phyloP scores from a whole-genome alignment of 1,140 invertebrate genomes.

The Ooceraea biroi region DNA sequence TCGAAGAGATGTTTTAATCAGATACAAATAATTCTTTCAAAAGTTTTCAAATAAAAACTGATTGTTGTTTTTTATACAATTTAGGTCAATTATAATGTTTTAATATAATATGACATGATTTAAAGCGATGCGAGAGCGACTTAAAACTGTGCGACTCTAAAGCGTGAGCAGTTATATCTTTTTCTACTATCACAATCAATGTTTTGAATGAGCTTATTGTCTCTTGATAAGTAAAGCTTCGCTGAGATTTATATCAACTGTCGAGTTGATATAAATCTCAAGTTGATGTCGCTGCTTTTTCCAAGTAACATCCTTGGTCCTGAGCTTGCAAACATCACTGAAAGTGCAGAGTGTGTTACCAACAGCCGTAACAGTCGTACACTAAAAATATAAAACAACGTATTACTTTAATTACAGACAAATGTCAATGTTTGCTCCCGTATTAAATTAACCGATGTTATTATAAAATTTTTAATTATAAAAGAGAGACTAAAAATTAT shows the following conservation, averaged over 20 bases:
- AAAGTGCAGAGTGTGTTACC: constrained; percentile 1
- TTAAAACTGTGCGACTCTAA: neutral
- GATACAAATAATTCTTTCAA: neutral
- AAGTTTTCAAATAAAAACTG: neutral
- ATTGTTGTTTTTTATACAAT: neutral
- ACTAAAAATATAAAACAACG: too few species aligned
- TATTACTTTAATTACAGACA: too few species aligned
- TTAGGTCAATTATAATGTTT: too few species aligned
- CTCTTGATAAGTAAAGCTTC: neutral
- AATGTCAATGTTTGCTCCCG: too few species aligned
- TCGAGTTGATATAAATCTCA: too few species aligned
- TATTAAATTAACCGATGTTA: too few species aligned
- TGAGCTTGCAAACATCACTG: constrained; percentile 9
- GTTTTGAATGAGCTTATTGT: constrained; percentile 1
- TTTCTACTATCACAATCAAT: neutral
- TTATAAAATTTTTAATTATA: too few species aligned
- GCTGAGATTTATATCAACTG: constrained; percentile 12
- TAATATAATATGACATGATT: neutral
- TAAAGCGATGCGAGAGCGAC: neutral
- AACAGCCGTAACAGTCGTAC: neutral
- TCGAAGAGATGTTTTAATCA: neutral
- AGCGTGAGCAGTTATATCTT: neutral
- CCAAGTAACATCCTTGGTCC: neutral
- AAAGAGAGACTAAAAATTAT: too few species aligned
- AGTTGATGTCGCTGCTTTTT: constrained; percentile 1